Conservation (phyloP, 1,140 invertebrate species). For the Drosophila setifemur region DNA sequence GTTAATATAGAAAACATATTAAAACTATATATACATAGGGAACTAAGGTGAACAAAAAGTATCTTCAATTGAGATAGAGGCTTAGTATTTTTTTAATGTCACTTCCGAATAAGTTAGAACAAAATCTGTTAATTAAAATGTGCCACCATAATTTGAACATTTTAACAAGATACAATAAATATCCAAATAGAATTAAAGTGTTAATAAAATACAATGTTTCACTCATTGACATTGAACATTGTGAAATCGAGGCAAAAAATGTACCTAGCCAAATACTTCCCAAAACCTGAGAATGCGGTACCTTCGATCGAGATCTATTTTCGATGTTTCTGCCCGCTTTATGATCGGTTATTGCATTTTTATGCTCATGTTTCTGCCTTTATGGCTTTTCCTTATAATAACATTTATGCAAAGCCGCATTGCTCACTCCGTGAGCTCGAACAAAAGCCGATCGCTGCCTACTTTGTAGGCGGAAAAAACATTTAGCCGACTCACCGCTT, state of each 20-base stretch:
- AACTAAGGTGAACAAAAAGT: too few relatives aligned
- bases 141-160: too few relatives aligned
- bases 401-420: conserved; percentile 71
- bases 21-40: too few relatives aligned
- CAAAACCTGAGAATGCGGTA: not conserved
- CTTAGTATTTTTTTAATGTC: too few relatives aligned
- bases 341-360: conserved; percentile 62
- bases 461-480: conserved; percentile 72
- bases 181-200: too few relatives aligned
- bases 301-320: conserved; percentile 10
- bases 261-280: not conserved
- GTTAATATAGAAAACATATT: too few relatives aligned
- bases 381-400: conserved; percentile 72
- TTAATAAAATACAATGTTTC: too few relatives aligned
- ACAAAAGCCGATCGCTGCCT: conserved; percentile 61
- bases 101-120: too few relatives aligned
- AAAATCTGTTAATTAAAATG: too few relatives aligned
- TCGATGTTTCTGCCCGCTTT: conserved; percentile 27
- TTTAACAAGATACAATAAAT: too few relatives aligned
- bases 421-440: conserved; percentile 14
- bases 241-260: not conserved
- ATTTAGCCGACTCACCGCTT: conserved; percentile 63
- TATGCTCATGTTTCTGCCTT: conserved; percentile 57
- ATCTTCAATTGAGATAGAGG: too few relatives aligned
- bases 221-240: too few relatives aligned